Percentiles rank a stretch among this genome's conserved stretches.
Evolutionary conservation across 2,888 invertebrate genomes (phyloP).

Genomic region (Phalangium opilio): DNA sequence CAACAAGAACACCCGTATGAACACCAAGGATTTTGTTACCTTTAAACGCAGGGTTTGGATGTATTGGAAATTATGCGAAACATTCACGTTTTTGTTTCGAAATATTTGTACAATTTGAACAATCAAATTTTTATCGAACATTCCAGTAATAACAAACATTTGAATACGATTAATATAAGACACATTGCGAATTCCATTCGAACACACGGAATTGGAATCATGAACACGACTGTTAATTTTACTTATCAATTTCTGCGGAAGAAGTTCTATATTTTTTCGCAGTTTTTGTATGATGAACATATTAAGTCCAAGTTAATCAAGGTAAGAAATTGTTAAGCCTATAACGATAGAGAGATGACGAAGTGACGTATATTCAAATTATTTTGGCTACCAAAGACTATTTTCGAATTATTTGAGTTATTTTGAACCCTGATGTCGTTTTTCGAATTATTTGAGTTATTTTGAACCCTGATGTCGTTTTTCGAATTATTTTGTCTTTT

Average conservation of each 20-base stretch:
- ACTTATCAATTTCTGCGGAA: constrained; percentile 85
- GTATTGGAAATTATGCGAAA: constrained; percentile 94
- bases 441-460: too few relatives aligned
- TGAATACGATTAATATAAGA: constrained; percentile 85
- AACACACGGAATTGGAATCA: constrained; percentile 90
- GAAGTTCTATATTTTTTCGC: constrained; percentile 85
- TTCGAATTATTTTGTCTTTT: too few relatives aligned
- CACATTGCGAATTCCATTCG: constrained; percentile 94
- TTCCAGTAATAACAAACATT: constrained; percentile 70
- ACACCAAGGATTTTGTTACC: not conserved
- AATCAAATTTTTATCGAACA: constrained; percentile 86
- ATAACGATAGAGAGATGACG: too few relatives aligned
- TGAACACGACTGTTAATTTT: constrained; percentile 84
- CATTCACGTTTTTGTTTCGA: constrained; percentile 82
- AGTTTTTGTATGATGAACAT: constrained; percentile 94
- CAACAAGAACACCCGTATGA: too few relatives aligned
- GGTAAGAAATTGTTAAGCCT: constrained; percentile 23
- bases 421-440: too few relatives aligned
- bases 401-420: too few relatives aligned
- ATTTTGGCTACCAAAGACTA: too few relatives aligned
- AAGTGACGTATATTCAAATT: too few relatives aligned
- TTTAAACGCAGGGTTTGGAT: constrained; percentile 56
- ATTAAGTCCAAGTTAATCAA: constrained; percentile 86
- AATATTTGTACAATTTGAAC: constrained; percentile 87
- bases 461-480: too few relatives aligned